Base-by-base conservation (phyloP, 2,888 invertebrate species). In the Embidobia sp. region DNA sequence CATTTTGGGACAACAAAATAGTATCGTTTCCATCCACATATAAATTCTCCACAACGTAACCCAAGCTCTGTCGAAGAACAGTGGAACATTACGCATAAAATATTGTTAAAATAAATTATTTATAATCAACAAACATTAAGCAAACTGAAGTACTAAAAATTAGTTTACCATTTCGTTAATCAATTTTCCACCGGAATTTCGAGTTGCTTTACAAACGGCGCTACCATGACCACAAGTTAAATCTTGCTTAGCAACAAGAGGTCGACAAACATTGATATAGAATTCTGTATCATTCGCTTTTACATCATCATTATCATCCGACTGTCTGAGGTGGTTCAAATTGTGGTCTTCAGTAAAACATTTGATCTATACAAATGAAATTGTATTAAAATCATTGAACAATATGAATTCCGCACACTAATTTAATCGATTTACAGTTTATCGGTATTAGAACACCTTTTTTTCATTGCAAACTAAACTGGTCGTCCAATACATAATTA, bases 231-330 rank as follows among this genome's bases (percentile, higher is more conserved):
- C 64, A 61, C 87, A 87, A 22, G 80, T 82, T 11, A 86, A 77
- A 63, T 81, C 79, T 27, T 61, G 76, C 11, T 73, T 79, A 11
- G 83, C 75, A 31, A 85, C 79, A 22, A 88, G 72, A n/a, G 87
- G 82, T 44, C 81, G 81, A 57, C 88, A 88, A 33, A 88, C 69
- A 66, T 88, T 88, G 80, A 88, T 87, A 15, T 85, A 79, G 77
- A 83, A 87, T 31, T 86, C 85, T 2, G 79, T 80, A 15, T 80
- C 66, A 16, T 82, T 80, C 1, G 19, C 40, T 11, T 63, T 64
- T 70, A 82, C 83, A 0, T 85, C 37, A 63, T 87, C 87, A 79
- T 88, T 87, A 8, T 67, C 53, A 3, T 46, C 70, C 15, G 75
- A 74, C 27, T 73, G 79, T 63, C 82, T 86, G 42, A 88, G 69